A percentile compares a stretch with the other conserved stretches of the same genome.
Evolutionary conservation across 37 sponge, comb jelly and placozoan species (phyloP).

Genomic region (Diacarnus erythraeanus): DNA sequence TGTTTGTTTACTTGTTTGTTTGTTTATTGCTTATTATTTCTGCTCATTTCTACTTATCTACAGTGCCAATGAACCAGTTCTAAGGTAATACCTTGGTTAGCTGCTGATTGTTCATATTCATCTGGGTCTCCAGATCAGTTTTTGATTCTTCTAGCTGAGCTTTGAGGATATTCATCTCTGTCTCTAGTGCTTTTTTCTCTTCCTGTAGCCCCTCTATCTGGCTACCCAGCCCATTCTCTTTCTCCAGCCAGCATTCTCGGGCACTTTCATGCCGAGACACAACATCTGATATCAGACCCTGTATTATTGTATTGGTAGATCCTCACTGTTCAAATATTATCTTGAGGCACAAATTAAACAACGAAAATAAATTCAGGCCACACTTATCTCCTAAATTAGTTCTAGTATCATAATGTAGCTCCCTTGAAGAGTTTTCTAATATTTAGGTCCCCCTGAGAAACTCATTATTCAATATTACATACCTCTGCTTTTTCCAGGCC

Average conservation of each 20-base stretch:
- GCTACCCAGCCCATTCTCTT: neutral
- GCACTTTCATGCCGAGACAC: slow-evolving; percentile 13
- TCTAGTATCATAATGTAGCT: no score
- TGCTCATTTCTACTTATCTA: no score
- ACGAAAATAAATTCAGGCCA: no score
- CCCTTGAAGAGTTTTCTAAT: no score
- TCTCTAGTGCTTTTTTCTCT: neutral
- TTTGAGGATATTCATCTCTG: neutral
- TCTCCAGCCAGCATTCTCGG: slow-evolving; percentile 5
- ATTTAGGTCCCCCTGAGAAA: no score
- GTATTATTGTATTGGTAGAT: neutral
- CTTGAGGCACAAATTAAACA: no score
- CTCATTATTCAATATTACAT: neutral
- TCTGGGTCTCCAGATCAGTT: neutral
- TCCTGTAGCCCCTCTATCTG: slow-evolving; percentile 3
- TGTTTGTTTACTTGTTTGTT: no score
- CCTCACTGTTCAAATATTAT: no score
- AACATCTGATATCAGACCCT: slow-evolving; percentile 7
- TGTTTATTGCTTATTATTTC: no score
- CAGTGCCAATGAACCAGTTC: no score
- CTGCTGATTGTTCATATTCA: neutral
- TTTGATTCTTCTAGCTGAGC: neutral
- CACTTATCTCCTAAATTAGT: no score
- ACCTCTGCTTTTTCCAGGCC: slow-evolving; percentile 1
- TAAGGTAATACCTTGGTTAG: neutral